phyloP scores from a whole-genome alignment of 23 tunicate species.

The Styela clava region DNA sequence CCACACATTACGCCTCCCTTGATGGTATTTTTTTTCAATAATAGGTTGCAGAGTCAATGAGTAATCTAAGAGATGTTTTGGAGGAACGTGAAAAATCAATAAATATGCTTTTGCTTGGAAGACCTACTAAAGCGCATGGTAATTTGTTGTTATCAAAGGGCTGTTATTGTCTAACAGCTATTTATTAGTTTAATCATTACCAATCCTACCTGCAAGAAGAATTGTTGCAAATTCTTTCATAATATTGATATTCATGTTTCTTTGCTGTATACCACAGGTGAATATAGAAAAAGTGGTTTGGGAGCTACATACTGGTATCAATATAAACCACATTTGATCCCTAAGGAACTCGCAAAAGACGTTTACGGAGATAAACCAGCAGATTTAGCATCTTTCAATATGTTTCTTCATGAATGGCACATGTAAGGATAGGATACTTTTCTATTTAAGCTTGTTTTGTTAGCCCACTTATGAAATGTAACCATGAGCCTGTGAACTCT shows the following conservation, averaged over 20 bases:
- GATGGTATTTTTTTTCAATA: too few relatives aligned
- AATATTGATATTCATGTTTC: too few relatives aligned
- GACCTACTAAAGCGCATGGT: constrained; percentile 55
- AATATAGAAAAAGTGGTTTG: constrained; percentile 58
- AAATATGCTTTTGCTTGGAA: constrained; percentile 69
- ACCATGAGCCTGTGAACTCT: neutral
- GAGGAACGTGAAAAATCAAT: constrained; percentile 73
- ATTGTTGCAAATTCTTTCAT: too few relatives aligned
- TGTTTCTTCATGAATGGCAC: constrained; percentile 65
- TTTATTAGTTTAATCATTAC: too few relatives aligned
- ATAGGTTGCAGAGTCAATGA: constrained; percentile 96
- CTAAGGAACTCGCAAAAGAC: constrained; percentile 47
- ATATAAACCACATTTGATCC: constrained; percentile 69
- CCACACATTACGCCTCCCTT: too few relatives aligned
- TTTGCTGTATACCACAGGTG: constrained; percentile 37
- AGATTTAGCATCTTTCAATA: constrained; percentile 61
- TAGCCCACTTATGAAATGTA: neutral
- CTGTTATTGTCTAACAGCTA: neutral
- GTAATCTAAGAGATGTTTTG: constrained; percentile 84
- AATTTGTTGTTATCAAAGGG: neutral
- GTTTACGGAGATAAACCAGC: constrained; percentile 61
- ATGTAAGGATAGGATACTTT: constrained; percentile 59
- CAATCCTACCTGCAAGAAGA: too few relatives aligned
- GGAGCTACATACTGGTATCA: constrained; percentile 57
- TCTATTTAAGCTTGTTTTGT: neutral